These are phyloP conservation scores for Zaprionus ornatus DNA, from an alignment of 1,140 invertebrate species.

Conservation along the genomic window DNA sequence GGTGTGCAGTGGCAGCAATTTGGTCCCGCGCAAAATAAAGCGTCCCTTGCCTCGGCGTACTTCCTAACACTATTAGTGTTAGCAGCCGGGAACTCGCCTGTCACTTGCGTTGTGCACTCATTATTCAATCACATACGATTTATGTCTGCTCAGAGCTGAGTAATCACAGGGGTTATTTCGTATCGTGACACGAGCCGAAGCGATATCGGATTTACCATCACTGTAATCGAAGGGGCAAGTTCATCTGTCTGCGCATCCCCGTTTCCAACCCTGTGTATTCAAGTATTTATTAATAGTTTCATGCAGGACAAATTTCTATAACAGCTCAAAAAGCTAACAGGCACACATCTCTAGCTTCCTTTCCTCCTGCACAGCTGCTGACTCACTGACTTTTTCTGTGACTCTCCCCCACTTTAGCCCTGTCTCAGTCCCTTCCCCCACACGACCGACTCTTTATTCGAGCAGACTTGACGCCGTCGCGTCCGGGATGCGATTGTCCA, in stretches of 20 bases:
- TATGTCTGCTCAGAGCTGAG: slow-evolving; percentile 19
- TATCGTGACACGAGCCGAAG: background rate
- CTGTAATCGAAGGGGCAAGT: background rate
- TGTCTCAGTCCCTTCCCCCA: background rate
- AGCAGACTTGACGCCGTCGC: slow-evolving; percentile 72
- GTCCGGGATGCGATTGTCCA: slow-evolving; percentile 56
- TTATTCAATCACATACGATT: slow-evolving; percentile 73
- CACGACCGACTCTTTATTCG: slow-evolving; percentile 55
- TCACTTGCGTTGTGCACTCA: slow-evolving; percentile 50
- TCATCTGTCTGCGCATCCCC: background rate
- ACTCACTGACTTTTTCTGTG: slow-evolving; percentile 39
- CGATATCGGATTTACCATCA: background rate
- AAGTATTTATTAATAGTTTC: background rate
- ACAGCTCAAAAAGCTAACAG: background rate
- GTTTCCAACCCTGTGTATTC: background rate
- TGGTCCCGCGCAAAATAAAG: slow-evolving; percentile 4
- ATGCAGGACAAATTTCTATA: background rate
- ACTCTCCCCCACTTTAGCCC: background rate
- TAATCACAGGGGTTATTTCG: slow-evolving; percentile 2
- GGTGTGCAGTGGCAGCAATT: slow-evolving; percentile 12
- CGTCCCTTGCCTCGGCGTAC: background rate
- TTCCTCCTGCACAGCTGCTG: slow-evolving; percentile 11
- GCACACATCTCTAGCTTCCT: slow-evolving; percentile 24
- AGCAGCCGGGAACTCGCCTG: slow-evolving; percentile 2
- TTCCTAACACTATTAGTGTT: slow-evolving; percentile 64